Evolutionary conservation across 2,888 invertebrate species (phyloP), one percentile per base, ranked within the genome.

Genomic region (Eulithis prunata): DNA sequence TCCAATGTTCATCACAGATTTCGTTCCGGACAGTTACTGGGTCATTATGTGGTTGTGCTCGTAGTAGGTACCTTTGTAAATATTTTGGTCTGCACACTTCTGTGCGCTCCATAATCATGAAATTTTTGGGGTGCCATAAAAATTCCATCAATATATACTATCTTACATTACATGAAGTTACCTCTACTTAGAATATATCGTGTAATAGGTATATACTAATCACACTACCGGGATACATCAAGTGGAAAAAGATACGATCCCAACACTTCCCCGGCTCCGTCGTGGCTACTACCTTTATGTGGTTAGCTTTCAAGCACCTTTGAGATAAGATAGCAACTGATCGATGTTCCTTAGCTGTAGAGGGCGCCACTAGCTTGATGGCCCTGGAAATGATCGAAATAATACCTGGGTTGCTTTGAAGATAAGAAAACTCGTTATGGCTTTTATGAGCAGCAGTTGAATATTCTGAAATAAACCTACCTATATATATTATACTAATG

Each of bases 261-360:
- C 4, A 53, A n/a, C 53, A 36, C 12, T 60, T 52, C 21, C 21
- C 28, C 46, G 3, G 41, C 45, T 58, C 54, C 46, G 41, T 57
- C 65, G 68, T 69, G 47, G 55, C 45, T 65, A 60, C 46, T 57
- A 60, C 43, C 57, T 55, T 52, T 60, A 66, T 55, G 61, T 61
- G 68, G 68, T 64, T 62, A 59, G 58, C 49, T 57, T 71, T 67
- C 47, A 72, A 69, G 65, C 54, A 62, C 69, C 58, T 69, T 46
- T 55, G 62, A 69, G 79, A 79, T 79, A 79, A 82, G 83, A 81
- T 80, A 80, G 75, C 75, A 57, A 71, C 58, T 82, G 83, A 84
- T 84, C 79, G 81, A 85, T 84, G 83, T 70, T 70, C 72, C 62
- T 79, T 73, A 73, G 75, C 75, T 69, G 62, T 54, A 53, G 64